phyloP scores from a whole-genome alignment of 2,113 vertebrate species.

The Brienomyrus brachyistius region DNA sequence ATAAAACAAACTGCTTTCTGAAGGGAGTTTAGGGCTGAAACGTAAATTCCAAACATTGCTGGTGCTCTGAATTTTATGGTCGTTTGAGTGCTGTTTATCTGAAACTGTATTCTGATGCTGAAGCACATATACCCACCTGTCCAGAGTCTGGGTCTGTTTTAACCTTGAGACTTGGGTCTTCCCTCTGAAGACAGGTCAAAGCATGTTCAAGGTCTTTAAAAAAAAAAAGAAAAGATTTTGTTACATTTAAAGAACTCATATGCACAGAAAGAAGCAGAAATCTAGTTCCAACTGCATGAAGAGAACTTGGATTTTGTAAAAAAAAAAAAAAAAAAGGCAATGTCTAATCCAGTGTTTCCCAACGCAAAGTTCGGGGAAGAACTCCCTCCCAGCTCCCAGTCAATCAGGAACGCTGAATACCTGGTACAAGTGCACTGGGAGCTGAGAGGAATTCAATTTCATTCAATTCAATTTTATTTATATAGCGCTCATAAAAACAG shows the following conservation, averaged over 20 bases:
- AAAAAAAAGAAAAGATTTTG: not conserved
- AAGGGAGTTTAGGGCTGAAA: not conserved
- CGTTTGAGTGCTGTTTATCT: not conserved
- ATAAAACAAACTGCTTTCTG: not conserved
- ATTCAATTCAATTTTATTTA: too few relatives aligned
- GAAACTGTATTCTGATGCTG: not conserved
- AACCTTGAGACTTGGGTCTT: conserved; percentile 82
- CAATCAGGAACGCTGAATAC: too few relatives aligned
- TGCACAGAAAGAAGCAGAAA: not conserved
- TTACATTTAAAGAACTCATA: not conserved
- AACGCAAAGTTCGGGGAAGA: too few relatives aligned
- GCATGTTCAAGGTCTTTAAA: conserved; percentile 81
- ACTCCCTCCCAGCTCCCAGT: too few relatives aligned
- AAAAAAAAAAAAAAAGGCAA: not conserved
- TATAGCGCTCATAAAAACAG: too few relatives aligned
- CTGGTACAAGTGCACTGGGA: too few relatives aligned
- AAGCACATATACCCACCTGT: conserved; percentile 46
- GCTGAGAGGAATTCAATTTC: too few relatives aligned
- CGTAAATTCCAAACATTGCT: not conserved
- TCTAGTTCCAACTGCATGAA: not conserved
- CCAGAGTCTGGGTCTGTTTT: conserved; percentile 58
- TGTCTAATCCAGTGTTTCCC: not conserved
- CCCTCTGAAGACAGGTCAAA: conserved; percentile 82
- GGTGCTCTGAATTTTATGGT: not conserved
- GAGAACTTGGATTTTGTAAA: not conserved